phyloP scores from a whole-genome alignment of 2,113 vertebrate genomes.

The human (Homo sapiens) region GRCh38 chr9:37179001-37179500 shows the following conservation, averaged over 20 bases:
- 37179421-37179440: conserved; percentile 88
- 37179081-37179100: background rate
- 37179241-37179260: conserved; percentile 80
- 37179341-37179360: conserved; percentile 86
- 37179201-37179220: conserved; percentile 51
- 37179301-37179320: conserved; percentile 75
- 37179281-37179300: conserved; percentile 84
- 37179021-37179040: conserved; percentile 39
- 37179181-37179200: conserved; percentile 58
- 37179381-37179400: conserved; percentile 80
- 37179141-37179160: conserved; percentile 64
- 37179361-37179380: conserved; percentile 83
- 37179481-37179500: conserved; percentile 91
- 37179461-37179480: conserved; percentile 90
- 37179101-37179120: conserved; percentile 64
- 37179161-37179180: conserved; percentile 46
- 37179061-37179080: conserved; percentile 65
- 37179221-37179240: conserved; percentile 81
- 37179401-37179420: conserved; percentile 82
- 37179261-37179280: conserved; percentile 79
- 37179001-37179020: background rate
- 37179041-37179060: conserved; percentile 28
- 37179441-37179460: conserved; percentile 92
- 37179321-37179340: conserved; percentile 82
- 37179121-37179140: conserved; percentile 70